These are phyloP conservation scores for Agonopterix subpropinquella DNA, from an alignment of 2,888 invertebrate species.

Conservation along the genomic window DNA sequence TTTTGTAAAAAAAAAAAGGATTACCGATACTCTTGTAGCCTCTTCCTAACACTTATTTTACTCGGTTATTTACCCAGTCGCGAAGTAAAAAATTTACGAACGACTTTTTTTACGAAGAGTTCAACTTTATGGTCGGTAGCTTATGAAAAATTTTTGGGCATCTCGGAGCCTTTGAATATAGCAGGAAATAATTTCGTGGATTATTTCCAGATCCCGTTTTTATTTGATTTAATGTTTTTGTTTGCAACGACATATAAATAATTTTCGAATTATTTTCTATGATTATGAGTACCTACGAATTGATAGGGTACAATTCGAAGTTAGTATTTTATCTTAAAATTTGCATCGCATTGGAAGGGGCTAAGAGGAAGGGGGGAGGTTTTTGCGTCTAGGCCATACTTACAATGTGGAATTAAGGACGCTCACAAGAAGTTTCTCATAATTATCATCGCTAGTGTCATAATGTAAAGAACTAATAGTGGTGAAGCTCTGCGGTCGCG, in stretches of 20 bases:
- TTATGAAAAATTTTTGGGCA: slow-evolving; percentile 32
- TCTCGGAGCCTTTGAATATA: slow-evolving; percentile 2
- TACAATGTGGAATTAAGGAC: too few species aligned
- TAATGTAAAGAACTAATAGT: too few species aligned
- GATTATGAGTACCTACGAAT: not conserved
- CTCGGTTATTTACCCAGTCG: slow-evolving; percentile 24
- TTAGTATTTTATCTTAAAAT: too few species aligned
- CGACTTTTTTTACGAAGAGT: slow-evolving; percentile 32
- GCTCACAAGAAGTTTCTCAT: too few species aligned
- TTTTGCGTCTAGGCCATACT: too few species aligned
- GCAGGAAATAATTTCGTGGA: slow-evolving; percentile 19
- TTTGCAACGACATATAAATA: not conserved
- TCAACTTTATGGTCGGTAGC: slow-evolving; percentile 35
- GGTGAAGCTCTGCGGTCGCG: too few species aligned
- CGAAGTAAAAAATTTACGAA: slow-evolving; percentile 38
- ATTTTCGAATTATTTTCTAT: not conserved
- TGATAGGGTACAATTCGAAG: too few species aligned
- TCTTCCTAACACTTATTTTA: slow-evolving; percentile 1
- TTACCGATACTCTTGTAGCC: not conserved
- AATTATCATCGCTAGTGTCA: too few species aligned
- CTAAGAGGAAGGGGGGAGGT: too few species aligned
- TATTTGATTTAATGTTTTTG: slow-evolving; percentile 11
- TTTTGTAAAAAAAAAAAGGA: too few species aligned
- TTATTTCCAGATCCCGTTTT: slow-evolving; percentile 19
- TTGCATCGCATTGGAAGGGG: too few species aligned